Percentiles rank a stretch among this genome's conserved stretches.
Evolutionary conservation across 1,140 invertebrate species (phyloP).

Genomic region (Hesperophylax magnus): DNA sequence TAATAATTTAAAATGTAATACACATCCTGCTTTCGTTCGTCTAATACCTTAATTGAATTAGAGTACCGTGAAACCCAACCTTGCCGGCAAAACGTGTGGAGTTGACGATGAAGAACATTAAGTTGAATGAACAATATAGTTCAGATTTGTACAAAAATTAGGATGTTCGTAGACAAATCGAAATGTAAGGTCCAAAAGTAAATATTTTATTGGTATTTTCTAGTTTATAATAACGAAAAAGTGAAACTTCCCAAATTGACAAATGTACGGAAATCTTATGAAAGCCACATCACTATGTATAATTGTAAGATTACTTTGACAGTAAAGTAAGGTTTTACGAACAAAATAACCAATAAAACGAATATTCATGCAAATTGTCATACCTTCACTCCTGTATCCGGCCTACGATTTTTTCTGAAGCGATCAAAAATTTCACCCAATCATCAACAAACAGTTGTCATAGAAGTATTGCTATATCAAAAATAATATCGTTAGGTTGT

Average conservation of each 20-base stretch:
- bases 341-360: neutral
- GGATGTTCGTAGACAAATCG: no score
- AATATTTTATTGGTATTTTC: no score
- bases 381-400: slow-evolving; percentile 41
- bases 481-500: slow-evolving; percentile 13
- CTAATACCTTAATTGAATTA: slow-evolving; percentile 47
- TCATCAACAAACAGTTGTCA: slow-evolving; percentile 55
- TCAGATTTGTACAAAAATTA: no score
- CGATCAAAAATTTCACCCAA: slow-evolving; percentile 52
- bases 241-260: no score
- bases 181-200: no score
- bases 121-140: no score
- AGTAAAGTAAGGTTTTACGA: neutral
- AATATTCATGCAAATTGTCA: slow-evolving; percentile 38
- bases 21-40: slow-evolving; percentile 43
- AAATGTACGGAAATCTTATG: no score
- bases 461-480: slow-evolving; percentile 25
- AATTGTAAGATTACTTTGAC: no score
- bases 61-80: slow-evolving; percentile 15
- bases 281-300: no score
- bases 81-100: slow-evolving; percentile 28
- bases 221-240: no score
- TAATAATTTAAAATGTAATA: slow-evolving; percentile 46
- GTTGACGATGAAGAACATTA: slow-evolving; percentile 4
- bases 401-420: slow-evolving; percentile 37